Conservation (phyloP, 2,113 vertebrate species). For the Neogobius melanostomus region DNA sequence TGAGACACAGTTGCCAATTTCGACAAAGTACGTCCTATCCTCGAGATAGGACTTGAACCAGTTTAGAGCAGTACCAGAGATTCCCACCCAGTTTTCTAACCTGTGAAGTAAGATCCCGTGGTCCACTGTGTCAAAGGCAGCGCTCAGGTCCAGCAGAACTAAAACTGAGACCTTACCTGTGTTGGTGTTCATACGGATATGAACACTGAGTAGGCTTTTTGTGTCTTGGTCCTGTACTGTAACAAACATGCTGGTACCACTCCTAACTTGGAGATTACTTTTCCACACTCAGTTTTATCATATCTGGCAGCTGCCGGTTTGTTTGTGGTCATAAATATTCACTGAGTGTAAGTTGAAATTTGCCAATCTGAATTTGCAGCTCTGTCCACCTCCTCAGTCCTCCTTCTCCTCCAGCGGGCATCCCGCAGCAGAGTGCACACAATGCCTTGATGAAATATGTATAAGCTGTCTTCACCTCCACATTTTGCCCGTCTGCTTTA, state of each 20-base stretch:
- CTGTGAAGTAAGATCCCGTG: too few species aligned
- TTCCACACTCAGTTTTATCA: background rate
- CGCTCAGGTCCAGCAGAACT: too few species aligned
- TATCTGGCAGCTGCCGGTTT: background rate
- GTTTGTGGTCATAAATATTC: slow-evolving; percentile 1
- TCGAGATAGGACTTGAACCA: too few species aligned
- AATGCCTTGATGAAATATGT: slow-evolving; percentile 66
- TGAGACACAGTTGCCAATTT: too few species aligned
- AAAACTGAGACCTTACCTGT: too few species aligned
- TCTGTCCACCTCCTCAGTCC: slow-evolving; percentile 10
- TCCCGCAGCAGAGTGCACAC: slow-evolving; percentile 33
- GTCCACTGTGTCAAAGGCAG: too few species aligned
- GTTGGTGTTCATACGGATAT: too few species aligned
- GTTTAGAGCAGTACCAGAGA: too few species aligned
- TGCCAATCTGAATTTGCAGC: background rate
- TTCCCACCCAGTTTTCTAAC: too few species aligned
- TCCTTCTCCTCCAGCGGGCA: slow-evolving; percentile 16
- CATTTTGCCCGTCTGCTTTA: slow-evolving; percentile 39
- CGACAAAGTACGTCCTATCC: too few species aligned
- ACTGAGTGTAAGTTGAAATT: slow-evolving; percentile 3
- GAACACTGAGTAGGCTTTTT: too few species aligned
- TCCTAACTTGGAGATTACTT: background rate
- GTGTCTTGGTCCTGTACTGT: background rate
- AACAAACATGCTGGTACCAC: background rate
- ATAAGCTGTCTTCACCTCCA: slow-evolving; percentile 45